These are phyloP conservation scores for Cecropterus lyciades DNA, from an alignment of 1,140 invertebrate genomes.

Conservation along the genomic window DNA sequence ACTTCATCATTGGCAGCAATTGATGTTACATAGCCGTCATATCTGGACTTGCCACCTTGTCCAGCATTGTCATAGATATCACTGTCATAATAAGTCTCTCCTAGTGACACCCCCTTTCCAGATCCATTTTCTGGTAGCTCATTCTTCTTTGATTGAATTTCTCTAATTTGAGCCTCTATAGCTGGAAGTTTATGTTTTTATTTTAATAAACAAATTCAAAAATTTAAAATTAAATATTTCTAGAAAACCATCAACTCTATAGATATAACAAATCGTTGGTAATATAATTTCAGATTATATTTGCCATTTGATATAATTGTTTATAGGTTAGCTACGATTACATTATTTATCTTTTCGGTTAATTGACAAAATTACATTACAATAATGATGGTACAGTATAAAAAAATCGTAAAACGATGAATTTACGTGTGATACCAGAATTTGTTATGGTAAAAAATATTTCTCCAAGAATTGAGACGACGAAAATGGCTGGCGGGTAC, in stretches of 20 bases:
- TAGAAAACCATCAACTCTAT: too few species aligned
- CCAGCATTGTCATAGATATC: conserved; percentile 94
- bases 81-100: conserved; percentile 95
- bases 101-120: conserved; percentile 92
- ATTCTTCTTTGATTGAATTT: conserved; percentile 95
- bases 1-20: conserved; percentile 97
- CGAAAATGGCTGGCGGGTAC: conserved; percentile 50
- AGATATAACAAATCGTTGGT: too few species aligned
- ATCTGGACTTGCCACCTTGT: conserved; percentile 89
- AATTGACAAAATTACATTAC: too few species aligned
- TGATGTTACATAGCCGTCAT: conserved; percentile 97
- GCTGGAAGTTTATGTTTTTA: conserved; percentile 85
- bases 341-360: too few species aligned
- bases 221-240: too few species aligned
- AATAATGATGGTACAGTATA: too few species aligned
- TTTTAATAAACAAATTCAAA: too few species aligned
- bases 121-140: conserved; percentile 87
- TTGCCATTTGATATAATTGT: too few species aligned
- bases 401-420: neutral
- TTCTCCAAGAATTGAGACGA: neutral
- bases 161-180: conserved; percentile 96
- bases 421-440: neutral
- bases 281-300: too few species aligned
- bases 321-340: too few species aligned
- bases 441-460: neutral